phyloP scores from a whole-genome alignment of 2,888 invertebrate species.

The Pristionchus fissidentatus region DNA sequence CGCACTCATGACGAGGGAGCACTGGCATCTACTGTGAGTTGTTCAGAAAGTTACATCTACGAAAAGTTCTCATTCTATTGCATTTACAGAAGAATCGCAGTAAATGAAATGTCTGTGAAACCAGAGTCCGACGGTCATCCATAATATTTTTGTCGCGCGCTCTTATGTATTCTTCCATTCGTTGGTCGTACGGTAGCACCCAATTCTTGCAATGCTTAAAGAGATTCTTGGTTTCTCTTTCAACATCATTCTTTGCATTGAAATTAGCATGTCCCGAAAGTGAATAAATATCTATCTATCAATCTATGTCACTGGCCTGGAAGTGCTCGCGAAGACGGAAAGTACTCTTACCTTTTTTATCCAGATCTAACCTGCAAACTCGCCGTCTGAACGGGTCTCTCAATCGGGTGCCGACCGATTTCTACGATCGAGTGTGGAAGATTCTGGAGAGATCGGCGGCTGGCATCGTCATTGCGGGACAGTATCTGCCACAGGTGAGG shows the following conservation, averaged over 20 bases:
- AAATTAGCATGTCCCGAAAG: too few relatives aligned
- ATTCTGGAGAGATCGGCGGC: conserved; percentile 89
- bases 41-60: not conserved
- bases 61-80: too few relatives aligned
- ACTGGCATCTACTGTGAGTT: conserved; percentile 72
- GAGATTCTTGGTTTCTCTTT: not conserved
- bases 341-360: conserved; percentile 77
- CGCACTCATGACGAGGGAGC: conserved; percentile 69
- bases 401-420: conserved; percentile 92
- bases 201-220: not conserved
- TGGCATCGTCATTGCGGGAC: conserved; percentile 86
- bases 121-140: too few relatives aligned
- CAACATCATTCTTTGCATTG: not conserved
- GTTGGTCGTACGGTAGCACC: too few relatives aligned
- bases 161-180: too few relatives aligned
- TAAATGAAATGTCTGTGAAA: too few relatives aligned
- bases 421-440: conserved; percentile 97
- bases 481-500: conserved; percentile 86
- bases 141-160: not conserved
- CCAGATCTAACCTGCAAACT: conserved; percentile 84
- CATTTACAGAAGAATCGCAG: too few relatives aligned
- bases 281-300: not conserved
- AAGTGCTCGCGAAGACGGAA: too few relatives aligned
- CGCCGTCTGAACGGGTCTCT: conserved; percentile 94
- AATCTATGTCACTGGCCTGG: not conserved